A percentile compares a stretch with the other conserved stretches of the same genome.
Evolutionary conservation across 1,140 invertebrate species (phyloP).

Genomic region (Papilio helenus): DNA sequence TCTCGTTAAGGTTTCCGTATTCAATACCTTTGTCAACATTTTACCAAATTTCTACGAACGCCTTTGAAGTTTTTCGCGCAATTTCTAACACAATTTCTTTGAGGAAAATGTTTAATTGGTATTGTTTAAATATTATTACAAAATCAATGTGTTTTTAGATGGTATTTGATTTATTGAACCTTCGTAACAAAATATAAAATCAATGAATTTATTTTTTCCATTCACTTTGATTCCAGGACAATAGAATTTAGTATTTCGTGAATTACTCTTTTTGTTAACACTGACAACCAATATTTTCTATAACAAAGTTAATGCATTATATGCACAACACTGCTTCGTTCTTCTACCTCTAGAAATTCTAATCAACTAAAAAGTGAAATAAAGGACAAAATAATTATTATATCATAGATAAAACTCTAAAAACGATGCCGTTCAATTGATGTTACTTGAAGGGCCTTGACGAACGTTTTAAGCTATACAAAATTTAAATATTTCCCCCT

Average conservation of each 20-base stretch:
- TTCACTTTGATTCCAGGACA: not conserved
- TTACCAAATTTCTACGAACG: slow-evolving; percentile 35
- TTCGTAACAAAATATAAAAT: not conserved
- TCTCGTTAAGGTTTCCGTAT: slow-evolving; percentile 40
- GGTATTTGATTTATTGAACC: not conserved
- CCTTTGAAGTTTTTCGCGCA: slow-evolving; percentile 36
- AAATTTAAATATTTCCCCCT: slow-evolving; percentile 30
- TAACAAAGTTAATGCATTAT: not conserved
- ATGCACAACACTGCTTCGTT: not conserved
- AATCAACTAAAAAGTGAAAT: not conserved
- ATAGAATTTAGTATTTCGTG: not conserved
- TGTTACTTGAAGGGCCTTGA: not conserved
- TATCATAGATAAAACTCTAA: not conserved
- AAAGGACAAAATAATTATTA: no score
- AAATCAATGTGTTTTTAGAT: not conserved
- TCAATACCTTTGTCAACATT: slow-evolving; percentile 48
- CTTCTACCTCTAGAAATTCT: not conserved
- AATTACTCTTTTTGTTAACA: not conserved
- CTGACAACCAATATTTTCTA: not conserved
- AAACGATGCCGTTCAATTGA: slow-evolving; percentile 1
- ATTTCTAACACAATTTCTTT: not conserved
- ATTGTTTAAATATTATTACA: slow-evolving; percentile 20
- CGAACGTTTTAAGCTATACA: slow-evolving; percentile 9
- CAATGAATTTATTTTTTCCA: not conserved
- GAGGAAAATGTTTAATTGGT: slow-evolving; percentile 17